Percentiles rank a stretch among this genome's conserved stretches.
phyloP scores from a whole-genome alignment of 2,888 invertebrate species.

The Holacanthella duospinosa region DNA sequence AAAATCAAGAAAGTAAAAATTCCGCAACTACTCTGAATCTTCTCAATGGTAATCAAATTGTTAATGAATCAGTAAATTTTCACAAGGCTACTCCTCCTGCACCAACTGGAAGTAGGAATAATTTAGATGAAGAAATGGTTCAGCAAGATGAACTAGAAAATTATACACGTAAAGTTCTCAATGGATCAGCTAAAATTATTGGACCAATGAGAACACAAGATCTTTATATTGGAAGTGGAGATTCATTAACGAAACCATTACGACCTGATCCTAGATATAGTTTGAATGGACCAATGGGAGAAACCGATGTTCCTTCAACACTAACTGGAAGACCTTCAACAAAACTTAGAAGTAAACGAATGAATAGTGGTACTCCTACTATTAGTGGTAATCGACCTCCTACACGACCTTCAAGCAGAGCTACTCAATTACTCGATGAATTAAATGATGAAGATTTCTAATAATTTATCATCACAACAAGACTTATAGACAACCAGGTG shows the following conservation, averaged over 20 bases:
- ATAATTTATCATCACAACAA: too few species aligned
- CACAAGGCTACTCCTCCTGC: not conserved
- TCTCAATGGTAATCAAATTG: too few species aligned
- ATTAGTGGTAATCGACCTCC: not conserved
- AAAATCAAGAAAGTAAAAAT: too few species aligned
- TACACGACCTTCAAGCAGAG: not conserved
- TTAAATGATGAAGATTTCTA: not conserved
- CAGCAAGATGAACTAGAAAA: not conserved
- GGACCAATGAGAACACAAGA: not conserved
- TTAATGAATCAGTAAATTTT: too few species aligned
- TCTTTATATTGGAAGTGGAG: not conserved
- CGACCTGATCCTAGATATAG: not conserved
- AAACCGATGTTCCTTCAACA: not conserved
- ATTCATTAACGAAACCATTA: not conserved
- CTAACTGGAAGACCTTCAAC: not conserved
- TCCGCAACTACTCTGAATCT: too few species aligned
- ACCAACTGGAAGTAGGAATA: not conserved
- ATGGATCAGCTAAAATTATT: not conserved
- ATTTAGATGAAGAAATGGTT: not conserved
- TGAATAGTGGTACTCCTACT: not conserved
- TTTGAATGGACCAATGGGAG: not conserved
- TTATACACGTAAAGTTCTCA: not conserved
- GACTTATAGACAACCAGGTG: too few species aligned
- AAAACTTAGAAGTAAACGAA: not conserved
- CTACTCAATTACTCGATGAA: not conserved